Base-by-base conservation (phyloP, 1,140 invertebrate genomes). In the Charaxes varanes region DNA sequence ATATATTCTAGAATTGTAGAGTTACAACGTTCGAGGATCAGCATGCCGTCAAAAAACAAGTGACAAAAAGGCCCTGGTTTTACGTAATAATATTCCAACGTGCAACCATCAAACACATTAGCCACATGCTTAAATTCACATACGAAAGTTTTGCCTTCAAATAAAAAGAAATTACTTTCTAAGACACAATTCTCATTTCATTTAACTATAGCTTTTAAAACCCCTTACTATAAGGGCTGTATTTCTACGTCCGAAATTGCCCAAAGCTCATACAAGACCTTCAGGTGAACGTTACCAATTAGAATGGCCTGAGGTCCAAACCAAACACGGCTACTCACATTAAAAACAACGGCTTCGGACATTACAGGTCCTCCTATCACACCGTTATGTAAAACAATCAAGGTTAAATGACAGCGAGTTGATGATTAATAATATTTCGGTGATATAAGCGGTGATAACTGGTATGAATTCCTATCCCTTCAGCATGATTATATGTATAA, bases 341-440 rank as follows among this genome's bases (percentile, higher is more conserved):
- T 45, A 45, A 45, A 45, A 38, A 36, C 42, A 45, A 45, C 35
- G 34, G 21, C 42, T 38, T 45, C 34, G 42, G 35, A 38, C 42
- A 45, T 45, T 45, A 45, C 42, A 16, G 6, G 42, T 11, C 21
- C 2, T 7, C 3, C 19, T 12, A 6, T 45, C 11, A 45, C 42
- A 45, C 42, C 35, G 34, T 13, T 15, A 28, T 26, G 11, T 3
- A 26, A 26, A 6, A 3, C 21, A 7, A 8, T n/a, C 2, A 22
- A 22, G n/a, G 8, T 23, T 8, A 2, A 23, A 23, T 23, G 21
- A 23, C 6, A n/a, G n/a, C n/a, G n/a, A n/a, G n/a, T n/a, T n/a
- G n/a, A n/a, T n/a, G n/a, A n/a, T n/a, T n/a, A n/a, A n/a, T n/a
- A 12, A 26, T 12, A 26, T 5, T 3, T 28, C 27, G 13, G 27